Evolutionary conservation across 1,140 invertebrate genomes (phyloP), one percentile per base, ranked within the genome.

Genomic region (Meloidogyne floridensis): DNA sequence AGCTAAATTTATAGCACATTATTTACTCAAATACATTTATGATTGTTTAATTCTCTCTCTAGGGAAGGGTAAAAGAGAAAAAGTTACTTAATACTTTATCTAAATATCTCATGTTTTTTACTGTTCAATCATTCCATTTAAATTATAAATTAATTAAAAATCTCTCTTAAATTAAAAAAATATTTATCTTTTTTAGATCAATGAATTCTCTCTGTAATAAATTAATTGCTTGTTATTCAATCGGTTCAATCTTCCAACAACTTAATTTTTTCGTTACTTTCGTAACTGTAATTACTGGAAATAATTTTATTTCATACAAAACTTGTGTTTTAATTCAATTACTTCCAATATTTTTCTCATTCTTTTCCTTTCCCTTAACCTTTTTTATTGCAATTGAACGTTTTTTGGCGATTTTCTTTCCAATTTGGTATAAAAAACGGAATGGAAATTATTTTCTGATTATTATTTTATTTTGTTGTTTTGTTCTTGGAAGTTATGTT

Each of bases 211-310:
- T 53, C 5, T 77, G 76, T 53, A 77, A 77, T 77, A 77, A 43
- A 47, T 53, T 77, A 53, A 77, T 77, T n/a, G 76, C 76, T 73
- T 53, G 32, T 47, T 77, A 72, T 73, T 42, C 76, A 47, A 42
- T 77, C 7, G 75, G 53, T 73, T 43, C 53, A 59, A 72, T 72
- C n/a, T n/a, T 77, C 8, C 69, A 77, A 54, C 53, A 77, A 73
- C 42, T 73, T 43, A 77, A 15, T 72, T 77, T 77, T 53, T 72
- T 77, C 7, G 18, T 77, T n/a, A 77, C 76, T 2, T 75, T 77
- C 18, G 70, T 15, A 5, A 72, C 18, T 59, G 51, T 77, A 42
- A 20, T 77, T 56, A 59, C 53, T 53, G 76, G 76, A 53, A 15
- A 73, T 15, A 77, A 77, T 53, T 54, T 59, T 73, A 77, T 77